Evolutionary conservation across 1,140 invertebrate species (phyloP).

Genomic region (Danaus melanippus): DNA sequence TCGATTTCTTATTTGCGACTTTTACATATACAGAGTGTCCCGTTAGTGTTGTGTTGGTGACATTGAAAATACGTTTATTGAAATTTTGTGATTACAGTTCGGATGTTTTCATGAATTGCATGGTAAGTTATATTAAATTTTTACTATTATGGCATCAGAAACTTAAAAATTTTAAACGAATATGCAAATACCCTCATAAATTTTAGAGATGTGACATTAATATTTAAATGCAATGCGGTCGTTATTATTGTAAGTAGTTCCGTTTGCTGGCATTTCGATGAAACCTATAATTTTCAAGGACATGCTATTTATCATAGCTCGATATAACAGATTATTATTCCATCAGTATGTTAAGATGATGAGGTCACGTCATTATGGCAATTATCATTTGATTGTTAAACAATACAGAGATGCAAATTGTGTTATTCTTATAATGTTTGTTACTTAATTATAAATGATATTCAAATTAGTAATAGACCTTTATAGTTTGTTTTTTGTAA

Average conservation of each 20-base stretch:
- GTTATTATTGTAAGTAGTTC: slow-evolving; percentile 4
- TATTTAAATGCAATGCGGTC: not conserved
- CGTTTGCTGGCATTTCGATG: slow-evolving; percentile 11
- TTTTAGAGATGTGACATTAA: not conserved
- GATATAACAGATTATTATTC: slow-evolving; percentile 9
- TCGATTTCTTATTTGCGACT: slow-evolving; percentile 47
- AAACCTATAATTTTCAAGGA: slow-evolving; percentile 3
- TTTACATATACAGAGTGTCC: slow-evolving; percentile 41
- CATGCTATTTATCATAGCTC: slow-evolving; percentile 5
- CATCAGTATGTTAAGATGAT: slow-evolving; percentile 3
- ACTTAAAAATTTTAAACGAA: not conserved
- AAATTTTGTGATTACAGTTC: slow-evolving; percentile 38
- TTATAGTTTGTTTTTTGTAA: no score
- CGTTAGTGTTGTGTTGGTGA: slow-evolving; percentile 60
- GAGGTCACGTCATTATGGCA: slow-evolving; percentile 5
- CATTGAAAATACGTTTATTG: slow-evolving; percentile 43
- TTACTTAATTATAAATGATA: no score
- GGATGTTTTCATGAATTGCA: slow-evolving; percentile 48
- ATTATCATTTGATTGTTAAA: slow-evolving; percentile 1
- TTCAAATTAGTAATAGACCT: no score
- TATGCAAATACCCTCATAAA: slow-evolving; percentile 5
- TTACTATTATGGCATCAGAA: not conserved
- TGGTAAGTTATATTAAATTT: slow-evolving; percentile 37
- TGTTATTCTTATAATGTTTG: no score
- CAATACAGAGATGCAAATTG: no score